Conservation (phyloP, 2,797 vertebrate genomes). For the Propithecus perrieri region DNA sequence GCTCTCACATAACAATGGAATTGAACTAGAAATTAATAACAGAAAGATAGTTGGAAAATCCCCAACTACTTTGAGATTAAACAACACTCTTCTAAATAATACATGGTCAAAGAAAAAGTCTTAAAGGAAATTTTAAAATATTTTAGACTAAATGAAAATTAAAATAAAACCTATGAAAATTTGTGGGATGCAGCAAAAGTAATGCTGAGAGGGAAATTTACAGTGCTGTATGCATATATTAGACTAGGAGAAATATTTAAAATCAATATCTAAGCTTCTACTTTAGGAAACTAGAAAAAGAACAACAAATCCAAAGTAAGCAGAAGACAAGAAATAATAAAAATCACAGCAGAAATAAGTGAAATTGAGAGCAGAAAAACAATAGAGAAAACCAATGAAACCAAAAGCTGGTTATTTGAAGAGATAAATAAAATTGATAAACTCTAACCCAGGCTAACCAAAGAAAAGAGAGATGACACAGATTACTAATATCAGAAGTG, state of each 20-base stretch:
- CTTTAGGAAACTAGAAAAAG: not conserved
- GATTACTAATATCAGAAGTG: constrained; percentile 15
- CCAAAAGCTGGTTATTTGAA: not conserved
- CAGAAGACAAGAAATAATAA: constrained; percentile 27
- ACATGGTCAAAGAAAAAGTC: not conserved
- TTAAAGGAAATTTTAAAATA: not conserved
- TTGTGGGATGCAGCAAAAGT: not conserved
- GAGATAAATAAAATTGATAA: not conserved
- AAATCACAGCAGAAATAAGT: constrained; percentile 22
- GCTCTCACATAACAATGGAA: not conserved
- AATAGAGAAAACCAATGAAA: constrained; percentile 35
- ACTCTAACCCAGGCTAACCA: not conserved
- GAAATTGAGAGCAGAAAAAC: not conserved
- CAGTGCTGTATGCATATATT: not conserved
- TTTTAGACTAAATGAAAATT: not conserved
- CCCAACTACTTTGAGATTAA: not conserved
- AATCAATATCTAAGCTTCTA: not conserved
- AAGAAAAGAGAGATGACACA: not conserved
- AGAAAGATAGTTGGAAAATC: constrained; percentile 2
- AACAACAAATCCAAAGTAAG: not conserved
- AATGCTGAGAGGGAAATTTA: not conserved
- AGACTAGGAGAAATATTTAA: constrained; percentile 7
- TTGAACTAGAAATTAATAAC: not conserved
- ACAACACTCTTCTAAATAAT: not conserved
- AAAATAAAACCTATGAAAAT: not conserved